Evolutionary conservation across 1,140 invertebrate genomes (phyloP).

Genomic region (Drosophila biarmipes): DNA sequence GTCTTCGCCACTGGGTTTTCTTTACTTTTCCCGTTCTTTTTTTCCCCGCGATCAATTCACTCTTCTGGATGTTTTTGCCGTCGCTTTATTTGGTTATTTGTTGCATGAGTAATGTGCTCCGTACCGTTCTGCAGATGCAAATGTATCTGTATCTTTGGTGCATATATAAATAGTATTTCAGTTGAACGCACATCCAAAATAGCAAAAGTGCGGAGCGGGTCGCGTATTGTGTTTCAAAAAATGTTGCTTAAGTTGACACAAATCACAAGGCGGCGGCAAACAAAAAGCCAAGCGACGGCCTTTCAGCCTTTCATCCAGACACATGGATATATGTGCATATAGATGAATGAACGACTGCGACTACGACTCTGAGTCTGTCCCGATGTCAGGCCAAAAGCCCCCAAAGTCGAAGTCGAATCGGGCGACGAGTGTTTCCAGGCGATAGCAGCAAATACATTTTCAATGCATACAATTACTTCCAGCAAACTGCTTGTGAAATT

Average conservation of each 20-base stretch:
- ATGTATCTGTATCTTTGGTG: conserved; percentile 70
- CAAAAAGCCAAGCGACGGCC: conserved; percentile 42
- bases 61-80: conserved; percentile 30
- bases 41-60: conserved; percentile 18
- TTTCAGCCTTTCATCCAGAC: conserved; percentile 50
- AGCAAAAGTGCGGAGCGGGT: conserved; percentile 41
- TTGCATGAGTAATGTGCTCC: conserved; percentile 73
- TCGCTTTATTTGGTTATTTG: conserved; percentile 48
- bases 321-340: conserved; percentile 18
- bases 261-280: conserved; percentile 45
- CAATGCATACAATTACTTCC: conserved; percentile 82
- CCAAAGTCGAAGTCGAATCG: conserved; percentile 35
- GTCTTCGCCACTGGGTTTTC: conserved; percentile 3
- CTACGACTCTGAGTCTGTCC: conserved; percentile 5
- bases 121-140: conserved; percentile 65
- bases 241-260: conserved; percentile 72
- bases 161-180: conserved; percentile 82
- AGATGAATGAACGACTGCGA: conserved; percentile 7
- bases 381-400: conserved; percentile 15
- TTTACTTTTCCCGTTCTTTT: background rate
- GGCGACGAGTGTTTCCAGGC: conserved; percentile 64
- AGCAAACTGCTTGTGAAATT: conserved; percentile 79
- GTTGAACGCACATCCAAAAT: conserved; percentile 79
- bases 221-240: conserved; percentile 74
- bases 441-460: conserved; percentile 76